Conservation (phyloP, 2,888 invertebrate genomes). For the Agriopis aurantiaria region DNA sequence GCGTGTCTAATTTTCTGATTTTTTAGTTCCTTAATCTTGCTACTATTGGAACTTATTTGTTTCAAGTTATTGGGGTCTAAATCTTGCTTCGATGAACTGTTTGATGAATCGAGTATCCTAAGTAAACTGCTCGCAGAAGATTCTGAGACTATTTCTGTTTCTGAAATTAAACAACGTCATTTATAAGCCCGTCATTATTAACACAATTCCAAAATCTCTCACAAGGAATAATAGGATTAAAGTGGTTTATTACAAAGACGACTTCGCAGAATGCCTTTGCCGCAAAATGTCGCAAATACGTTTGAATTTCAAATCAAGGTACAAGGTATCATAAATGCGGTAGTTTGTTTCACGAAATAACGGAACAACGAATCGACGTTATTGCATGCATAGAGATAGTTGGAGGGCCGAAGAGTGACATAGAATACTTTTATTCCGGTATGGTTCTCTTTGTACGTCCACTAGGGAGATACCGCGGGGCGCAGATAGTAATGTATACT, state of each 20-base stretch:
- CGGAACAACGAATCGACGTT: no score
- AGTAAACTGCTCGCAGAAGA: slow-evolving; percentile 65
- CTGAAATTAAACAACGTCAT: slow-evolving; percentile 52
- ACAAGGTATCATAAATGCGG: neutral
- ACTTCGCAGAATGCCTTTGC: neutral
- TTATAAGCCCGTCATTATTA: slow-evolving; percentile 28
- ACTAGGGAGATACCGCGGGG: no score
- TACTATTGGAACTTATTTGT: slow-evolving; percentile 52
- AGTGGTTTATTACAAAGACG: neutral
- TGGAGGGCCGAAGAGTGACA: no score
- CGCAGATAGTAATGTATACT: no score
- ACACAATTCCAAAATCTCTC: slow-evolving; percentile 3
- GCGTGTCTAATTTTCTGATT: slow-evolving; percentile 67
- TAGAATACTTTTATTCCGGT: no score
- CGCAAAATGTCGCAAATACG: neutral
- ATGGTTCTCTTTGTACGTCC: no score
- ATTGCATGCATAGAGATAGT: no score
- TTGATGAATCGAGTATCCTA: slow-evolving; percentile 70
- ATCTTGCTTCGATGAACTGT: slow-evolving; percentile 62
- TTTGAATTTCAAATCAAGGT: neutral
- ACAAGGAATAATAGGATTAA: slow-evolving; percentile 7
- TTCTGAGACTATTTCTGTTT: slow-evolving; percentile 45
- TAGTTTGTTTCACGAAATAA: no score
- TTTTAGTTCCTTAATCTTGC: slow-evolving; percentile 52
- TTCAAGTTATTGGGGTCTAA: slow-evolving; percentile 68